Base-by-base conservation (phyloP, 1,140 invertebrate genomes). In the Orussus abietinus region DNA sequence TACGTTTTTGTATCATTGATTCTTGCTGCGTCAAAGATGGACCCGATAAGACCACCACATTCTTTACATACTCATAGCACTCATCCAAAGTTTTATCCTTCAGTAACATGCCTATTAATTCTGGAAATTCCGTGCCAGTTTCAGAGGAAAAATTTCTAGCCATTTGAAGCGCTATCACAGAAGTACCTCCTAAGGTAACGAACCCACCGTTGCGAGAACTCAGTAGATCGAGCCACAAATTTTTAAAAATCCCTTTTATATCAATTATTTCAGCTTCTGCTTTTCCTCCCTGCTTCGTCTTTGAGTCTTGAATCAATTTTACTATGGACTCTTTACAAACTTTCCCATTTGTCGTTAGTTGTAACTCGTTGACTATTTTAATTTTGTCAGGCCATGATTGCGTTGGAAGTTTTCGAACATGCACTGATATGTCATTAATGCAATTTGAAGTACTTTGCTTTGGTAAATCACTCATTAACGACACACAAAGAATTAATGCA, bases 401-500 rank as follows among this genome's bases (percentile, higher is more conserved):
- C 5, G 47, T 10, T 4, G 45, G 15, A 31, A 69, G 46, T 46
- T 32, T 38, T 20, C 39, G 37, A 1, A 65, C 18, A 26, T 62
- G 38, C 33, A 70, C 72, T 18, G 73, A 57, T 35, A 70, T 59
- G 34, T 76, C 59, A 25, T 47, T 62, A 5, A 64, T 21, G 15
- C 60, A 65, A 45, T 72, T 62, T 48, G 64, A 72, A 32, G 66
- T 62, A 48, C 5, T 19, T n/a, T 28, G 38, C 5, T 17, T 58
- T 38, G 18, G 43, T 44, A 20, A 44, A 35, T 14, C 12, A 14
- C 26, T 36, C 4, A 43, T 40, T 29, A 37, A 41, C 12, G 37
- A 41, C 15, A 77, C 66, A 61, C 77, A 80, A 17, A 78, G 48
- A 29, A 78, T 60, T 12, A 82, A 55, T 33, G 75, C 72, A 29